Conservation (phyloP, 1,140 invertebrate genomes). For the Lysiphlebus fabarum region DNA sequence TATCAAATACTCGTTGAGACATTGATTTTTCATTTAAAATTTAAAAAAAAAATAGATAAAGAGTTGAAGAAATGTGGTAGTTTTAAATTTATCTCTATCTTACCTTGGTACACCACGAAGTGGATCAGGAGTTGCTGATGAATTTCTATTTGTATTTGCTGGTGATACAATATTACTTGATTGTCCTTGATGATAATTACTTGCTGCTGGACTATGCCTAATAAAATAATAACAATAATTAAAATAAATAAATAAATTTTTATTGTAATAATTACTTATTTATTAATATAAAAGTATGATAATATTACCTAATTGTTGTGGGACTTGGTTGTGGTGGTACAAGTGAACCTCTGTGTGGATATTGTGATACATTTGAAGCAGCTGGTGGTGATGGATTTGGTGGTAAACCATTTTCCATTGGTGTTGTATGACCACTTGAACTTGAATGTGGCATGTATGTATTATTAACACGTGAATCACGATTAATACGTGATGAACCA, state of each 20-base stretch:
- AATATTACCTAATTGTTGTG: conserved; percentile 54
- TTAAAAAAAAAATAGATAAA: background rate
- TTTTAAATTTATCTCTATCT: conserved; percentile 25
- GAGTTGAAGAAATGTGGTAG: conserved; percentile 5
- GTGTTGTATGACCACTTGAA: conserved; percentile 41
- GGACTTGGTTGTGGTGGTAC: conserved; percentile 54
- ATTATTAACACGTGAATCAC: conserved; percentile 44
- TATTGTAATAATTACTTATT: too few relatives aligned
- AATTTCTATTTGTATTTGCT: conserved; percentile 47
- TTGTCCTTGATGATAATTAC: conserved; percentile 49
- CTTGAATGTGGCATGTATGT: conserved; percentile 47
- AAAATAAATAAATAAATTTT: too few relatives aligned
- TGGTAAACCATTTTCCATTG: conserved; percentile 57
- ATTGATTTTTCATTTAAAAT: background rate
- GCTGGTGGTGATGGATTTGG: conserved; percentile 51
- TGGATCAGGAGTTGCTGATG: conserved; percentile 51
- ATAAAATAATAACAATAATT: background rate
- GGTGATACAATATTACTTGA: conserved; percentile 49
- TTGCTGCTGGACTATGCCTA: conserved; percentile 48
- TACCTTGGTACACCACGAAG: conserved; percentile 49
- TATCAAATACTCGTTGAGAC: conserved; percentile 20
- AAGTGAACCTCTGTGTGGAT: conserved; percentile 51
- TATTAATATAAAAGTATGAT: background rate
- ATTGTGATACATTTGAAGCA: conserved; percentile 43
- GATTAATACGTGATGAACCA: conserved; percentile 43